Conservation (phyloP, 2,888 invertebrate species). For the Girardia tigrina region DNA sequence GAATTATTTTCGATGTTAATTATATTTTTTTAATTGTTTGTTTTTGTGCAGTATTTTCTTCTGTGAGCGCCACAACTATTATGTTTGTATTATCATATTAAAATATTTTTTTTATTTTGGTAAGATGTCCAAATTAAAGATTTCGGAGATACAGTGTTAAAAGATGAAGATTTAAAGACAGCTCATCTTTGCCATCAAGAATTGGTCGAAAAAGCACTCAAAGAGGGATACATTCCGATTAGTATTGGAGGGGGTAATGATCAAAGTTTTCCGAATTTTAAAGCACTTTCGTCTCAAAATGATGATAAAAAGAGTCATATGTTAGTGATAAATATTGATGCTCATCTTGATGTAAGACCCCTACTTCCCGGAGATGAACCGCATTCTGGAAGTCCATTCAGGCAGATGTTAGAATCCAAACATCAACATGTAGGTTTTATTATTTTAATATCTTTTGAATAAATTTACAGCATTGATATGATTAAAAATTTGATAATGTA, state of each 20-base stretch:
- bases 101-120: background rate
- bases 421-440: background rate
- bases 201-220: background rate
- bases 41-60: background rate
- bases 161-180: slow-evolving; percentile 18
- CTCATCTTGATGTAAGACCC: slow-evolving; percentile 36
- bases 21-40: background rate
- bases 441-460: background rate
- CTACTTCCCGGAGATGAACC: background rate
- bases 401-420: slow-evolving; percentile 24
- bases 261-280: slow-evolving; percentile 35
- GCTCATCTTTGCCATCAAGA: slow-evolving; percentile 28
- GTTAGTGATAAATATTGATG: slow-evolving; percentile 35
- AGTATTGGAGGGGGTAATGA: slow-evolving; percentile 36
- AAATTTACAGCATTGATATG: background rate
- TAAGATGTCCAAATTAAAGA: slow-evolving; percentile 30
- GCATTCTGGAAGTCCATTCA: slow-evolving; percentile 33
- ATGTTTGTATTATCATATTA: background rate
- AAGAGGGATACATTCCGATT: slow-evolving; percentile 27
- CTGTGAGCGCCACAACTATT: background rate
- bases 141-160: slow-evolving; percentile 21
- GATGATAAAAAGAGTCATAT: slow-evolving; percentile 8
- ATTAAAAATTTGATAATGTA: background rate
- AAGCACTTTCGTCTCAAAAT: background rate
- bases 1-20: background rate